These are phyloP conservation scores for Sesia bembeciformis DNA, from an alignment of 2,888 invertebrate genomes.

Conservation along the genomic window DNA sequence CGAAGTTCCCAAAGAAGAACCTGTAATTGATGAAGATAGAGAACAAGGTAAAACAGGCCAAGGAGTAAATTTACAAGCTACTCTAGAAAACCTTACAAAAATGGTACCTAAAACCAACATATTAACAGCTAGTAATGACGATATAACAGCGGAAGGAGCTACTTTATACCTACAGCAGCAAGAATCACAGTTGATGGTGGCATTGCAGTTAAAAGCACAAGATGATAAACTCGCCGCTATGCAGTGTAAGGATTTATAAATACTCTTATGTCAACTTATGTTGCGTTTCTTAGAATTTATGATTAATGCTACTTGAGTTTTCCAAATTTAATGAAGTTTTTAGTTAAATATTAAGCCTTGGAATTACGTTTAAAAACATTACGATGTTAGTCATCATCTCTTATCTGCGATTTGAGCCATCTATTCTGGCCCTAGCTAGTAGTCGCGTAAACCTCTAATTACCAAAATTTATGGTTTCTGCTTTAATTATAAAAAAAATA, in stretches of 20 bases:
- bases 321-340: too few relatives aligned
- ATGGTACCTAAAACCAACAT: conserved; percentile 12
- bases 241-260: conserved; percentile 49
- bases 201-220: conserved; percentile 76
- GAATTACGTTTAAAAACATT: too few relatives aligned
- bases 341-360: too few relatives aligned
- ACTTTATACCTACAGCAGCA: conserved; percentile 75
- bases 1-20: conserved; percentile 6
- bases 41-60: not conserved
- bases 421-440: too few relatives aligned
- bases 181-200: conserved; percentile 76
- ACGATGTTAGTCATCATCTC: too few relatives aligned
- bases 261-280: not conserved
- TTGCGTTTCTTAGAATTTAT: too few relatives aligned
- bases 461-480: too few relatives aligned
- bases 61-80: not conserved
- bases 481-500: too few relatives aligned
- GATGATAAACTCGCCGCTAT: conserved; percentile 75
- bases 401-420: too few relatives aligned
- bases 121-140: conserved; percentile 36
- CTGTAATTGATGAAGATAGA: not conserved
- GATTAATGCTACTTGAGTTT: too few relatives aligned
- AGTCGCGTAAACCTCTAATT: too few relatives aligned
- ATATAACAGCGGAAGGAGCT: conserved; percentile 70
- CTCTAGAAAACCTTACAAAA: not conserved